Evolutionary conservation across 2,888 invertebrate species (phyloP).

Genomic region (Trachelus troglodyta): DNA sequence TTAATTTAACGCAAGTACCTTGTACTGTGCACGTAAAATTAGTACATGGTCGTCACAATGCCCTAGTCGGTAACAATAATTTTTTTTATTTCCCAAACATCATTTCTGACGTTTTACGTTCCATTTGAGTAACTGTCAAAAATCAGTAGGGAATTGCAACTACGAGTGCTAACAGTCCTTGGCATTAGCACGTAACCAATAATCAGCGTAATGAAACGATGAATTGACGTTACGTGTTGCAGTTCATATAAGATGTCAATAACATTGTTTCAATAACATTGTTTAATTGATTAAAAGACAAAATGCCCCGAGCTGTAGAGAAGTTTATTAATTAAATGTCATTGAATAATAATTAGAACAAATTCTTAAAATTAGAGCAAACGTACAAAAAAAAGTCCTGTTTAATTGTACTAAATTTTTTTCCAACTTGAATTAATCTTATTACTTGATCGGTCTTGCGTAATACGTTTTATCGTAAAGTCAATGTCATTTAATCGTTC

Average conservation of each 20-base stretch:
- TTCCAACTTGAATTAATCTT: background rate
- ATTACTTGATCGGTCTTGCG: background rate
- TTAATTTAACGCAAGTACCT: background rate
- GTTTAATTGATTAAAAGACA: background rate
- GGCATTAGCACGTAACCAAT: background rate
- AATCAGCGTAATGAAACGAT: background rate
- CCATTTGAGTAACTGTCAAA: background rate
- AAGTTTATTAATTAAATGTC: background rate
- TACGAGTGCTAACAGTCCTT: background rate
- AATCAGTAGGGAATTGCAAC: background rate
- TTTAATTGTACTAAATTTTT: background rate
- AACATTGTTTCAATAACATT: background rate
- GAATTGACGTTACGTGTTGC: background rate
- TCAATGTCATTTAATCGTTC: background rate
- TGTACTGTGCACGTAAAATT: background rate
- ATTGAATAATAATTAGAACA: background rate
- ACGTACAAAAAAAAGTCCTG: background rate
- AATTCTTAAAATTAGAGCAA: background rate
- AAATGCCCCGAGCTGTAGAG: background rate
- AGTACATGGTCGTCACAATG: background rate
- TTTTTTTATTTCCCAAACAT: background rate
- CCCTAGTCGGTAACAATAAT: background rate
- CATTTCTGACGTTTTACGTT: background rate
- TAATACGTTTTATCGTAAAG: background rate
- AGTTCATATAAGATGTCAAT: background rate